phyloP scores from a whole-genome alignment of 2,797 vertebrate species.

The Graptemys geographica region DNA sequence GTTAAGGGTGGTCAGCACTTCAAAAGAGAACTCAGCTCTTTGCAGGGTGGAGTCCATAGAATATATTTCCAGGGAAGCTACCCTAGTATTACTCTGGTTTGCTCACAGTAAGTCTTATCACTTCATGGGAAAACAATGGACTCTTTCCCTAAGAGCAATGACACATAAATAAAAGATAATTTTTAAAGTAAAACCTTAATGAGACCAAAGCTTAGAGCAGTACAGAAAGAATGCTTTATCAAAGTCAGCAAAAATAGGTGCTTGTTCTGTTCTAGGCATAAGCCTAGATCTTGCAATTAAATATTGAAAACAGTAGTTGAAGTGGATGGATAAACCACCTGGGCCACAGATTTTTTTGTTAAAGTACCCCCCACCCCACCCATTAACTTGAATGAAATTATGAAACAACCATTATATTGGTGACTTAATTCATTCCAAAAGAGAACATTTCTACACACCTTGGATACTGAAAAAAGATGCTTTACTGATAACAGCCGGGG shows the following conservation, averaged over 20 bases:
- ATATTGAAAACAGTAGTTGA: not conserved
- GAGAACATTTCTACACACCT: not conserved
- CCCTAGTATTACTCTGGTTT: not conserved
- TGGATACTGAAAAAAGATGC: not conserved
- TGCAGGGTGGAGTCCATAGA: not conserved
- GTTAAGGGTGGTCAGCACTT: not conserved
- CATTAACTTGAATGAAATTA: not conserved
- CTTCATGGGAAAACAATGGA: not conserved
- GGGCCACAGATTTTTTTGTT: not conserved
- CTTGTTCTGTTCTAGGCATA: not conserved
- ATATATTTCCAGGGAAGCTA: not conserved
- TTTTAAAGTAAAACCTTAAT: not conserved
- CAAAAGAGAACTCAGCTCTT: not conserved
- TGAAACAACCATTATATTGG: not conserved
- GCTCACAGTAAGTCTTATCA: not conserved
- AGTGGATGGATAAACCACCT: not conserved
- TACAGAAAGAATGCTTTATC: not conserved
- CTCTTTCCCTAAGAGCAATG: not conserved
- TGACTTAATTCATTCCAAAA: not conserved
- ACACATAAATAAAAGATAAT: not conserved
- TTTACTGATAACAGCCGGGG: not conserved
- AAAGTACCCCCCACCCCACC: rapidly evolving
- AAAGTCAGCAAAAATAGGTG: not conserved
- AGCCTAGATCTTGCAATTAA: not conserved
- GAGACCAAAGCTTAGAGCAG: not conserved